Evolutionary conservation across 2,797 vertebrate genomes (phyloP), one percentile per base, ranked within the genome.

Genomic region (Myripristis murdjan): DNA sequence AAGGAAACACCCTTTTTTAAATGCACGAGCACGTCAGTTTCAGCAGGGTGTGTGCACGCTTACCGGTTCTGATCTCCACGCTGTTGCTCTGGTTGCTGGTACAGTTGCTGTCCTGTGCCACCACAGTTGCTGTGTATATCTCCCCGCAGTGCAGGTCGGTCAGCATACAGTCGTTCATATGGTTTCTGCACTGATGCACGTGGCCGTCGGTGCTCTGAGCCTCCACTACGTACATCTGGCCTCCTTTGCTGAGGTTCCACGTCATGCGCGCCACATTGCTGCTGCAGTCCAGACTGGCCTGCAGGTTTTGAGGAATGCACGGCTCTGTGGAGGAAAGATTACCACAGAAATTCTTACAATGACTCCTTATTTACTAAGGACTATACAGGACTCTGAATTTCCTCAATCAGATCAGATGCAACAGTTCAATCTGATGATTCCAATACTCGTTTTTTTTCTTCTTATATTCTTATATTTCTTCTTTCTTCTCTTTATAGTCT

Each of bases 1-100:
- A n/a, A n/a, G n/a, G n/a, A n/a, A n/a, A n/a, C n/a, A n/a, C n/a
- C n/a, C n/a, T n/a, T n/a, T n/a, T n/a, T n/a, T n/a, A n/a, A n/a
- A n/a, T n/a, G n/a, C n/a, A 5, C 24, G 4, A 28, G 22, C 7
- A 41, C 5, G 11, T n/a, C 3, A 37, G 7, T 16, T 47, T 22
- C 35, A 6, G 6, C 18, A 23, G 39, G n/a, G 8, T 41, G 15
- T 5, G 43, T 60, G 11, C 5, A 1, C 2, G 12, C 78, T 12
- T 81, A 95, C 95, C 93, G 8, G 94, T 94, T 82, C 64, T 94
- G 77, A 95, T 74, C 0, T 20, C 63, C 41, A 92, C 83, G 0
- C 64, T 72, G 6, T 84, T 51, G 44, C 95, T 95, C 0, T 72
- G 69, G 24, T 67, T 37, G 65, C 95, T 95, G 53, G 2, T 51